Conservation (phyloP, 2,888 invertebrate genomes). For the Caenorhabditis imperialis region DNA sequence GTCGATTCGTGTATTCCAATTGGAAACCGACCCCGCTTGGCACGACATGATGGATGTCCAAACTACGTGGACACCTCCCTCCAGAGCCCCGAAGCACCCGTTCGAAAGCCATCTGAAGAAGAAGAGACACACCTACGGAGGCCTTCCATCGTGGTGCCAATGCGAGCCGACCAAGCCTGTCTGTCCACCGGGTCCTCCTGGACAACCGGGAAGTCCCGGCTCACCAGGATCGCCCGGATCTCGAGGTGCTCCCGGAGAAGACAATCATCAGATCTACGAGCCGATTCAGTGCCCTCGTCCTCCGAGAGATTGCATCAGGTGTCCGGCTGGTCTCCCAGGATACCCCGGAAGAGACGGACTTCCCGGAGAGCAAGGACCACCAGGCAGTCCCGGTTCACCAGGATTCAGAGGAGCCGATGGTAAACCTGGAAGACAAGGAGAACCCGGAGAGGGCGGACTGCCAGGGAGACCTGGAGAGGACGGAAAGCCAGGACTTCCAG, state of each 20-base stretch:
- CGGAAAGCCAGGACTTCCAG: constrained; percentile 53
- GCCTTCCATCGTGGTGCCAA: constrained; percentile 47
- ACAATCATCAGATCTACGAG: constrained; percentile 48
- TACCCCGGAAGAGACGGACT: constrained; percentile 52
- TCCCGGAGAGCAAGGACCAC: constrained; percentile 46
- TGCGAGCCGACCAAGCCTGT: constrained; percentile 50
- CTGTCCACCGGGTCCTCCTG: constrained; percentile 55
- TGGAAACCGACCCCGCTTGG: constrained; percentile 51
- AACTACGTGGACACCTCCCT: constrained; percentile 19
- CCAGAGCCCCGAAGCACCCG: constrained; percentile 17
- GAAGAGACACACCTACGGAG: constrained; percentile 50
- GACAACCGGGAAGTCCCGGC: constrained; percentile 44
- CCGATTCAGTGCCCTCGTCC: constrained; percentile 41
- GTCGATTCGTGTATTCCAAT: constrained; percentile 44
- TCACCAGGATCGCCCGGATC: constrained; percentile 39
- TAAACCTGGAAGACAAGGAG: constrained; percentile 53
- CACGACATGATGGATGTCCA: constrained; percentile 52
- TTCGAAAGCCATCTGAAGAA: constrained; percentile 46
- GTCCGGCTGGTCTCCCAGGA: constrained; percentile 37
- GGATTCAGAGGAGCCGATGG: constrained; percentile 57
- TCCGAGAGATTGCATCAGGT: constrained; percentile 31
- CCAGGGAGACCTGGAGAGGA: constrained; percentile 48
- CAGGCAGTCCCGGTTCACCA: constrained; percentile 51
- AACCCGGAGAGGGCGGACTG: constrained; percentile 34
- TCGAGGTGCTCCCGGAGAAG: constrained; percentile 41